Evolutionary conservation across 2,888 invertebrate genomes (phyloP).

Genomic region (Brenthis daphne): DNA sequence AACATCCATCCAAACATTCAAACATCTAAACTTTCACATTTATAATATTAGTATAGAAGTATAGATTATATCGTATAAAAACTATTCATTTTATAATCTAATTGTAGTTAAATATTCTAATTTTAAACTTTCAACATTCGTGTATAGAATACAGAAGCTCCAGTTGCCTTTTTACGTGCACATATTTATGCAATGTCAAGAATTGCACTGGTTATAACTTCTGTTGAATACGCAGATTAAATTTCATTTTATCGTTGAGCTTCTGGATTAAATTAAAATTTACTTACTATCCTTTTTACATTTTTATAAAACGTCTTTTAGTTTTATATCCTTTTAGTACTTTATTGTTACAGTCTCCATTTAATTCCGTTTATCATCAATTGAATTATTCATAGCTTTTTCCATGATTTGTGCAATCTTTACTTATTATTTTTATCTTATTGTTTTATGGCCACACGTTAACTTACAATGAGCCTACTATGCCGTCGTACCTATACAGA

Average conservation of each 20-base stretch:
- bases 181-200: constrained; percentile 16
- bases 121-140: too few species aligned
- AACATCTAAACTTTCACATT: too few species aligned
- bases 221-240: constrained; percentile 17
- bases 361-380: too few species aligned
- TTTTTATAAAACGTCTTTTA: constrained; percentile 5
- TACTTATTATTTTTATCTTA: constrained; percentile 8
- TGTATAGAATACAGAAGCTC: constrained; percentile 2
- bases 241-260: constrained; percentile 19
- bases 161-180: constrained; percentile 1
- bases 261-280: constrained; percentile 23
- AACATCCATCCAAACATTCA: too few species aligned
- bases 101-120: too few species aligned
- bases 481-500: constrained; percentile 34
- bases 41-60: too few species aligned
- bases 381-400: background rate
- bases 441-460: constrained; percentile 9
- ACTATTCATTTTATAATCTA: too few species aligned
- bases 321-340: constrained; percentile 2
- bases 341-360: too few species aligned
- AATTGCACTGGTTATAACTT: constrained; percentile 23
- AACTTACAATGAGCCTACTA: constrained; percentile 11
- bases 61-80: too few species aligned
- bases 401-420: background rate
- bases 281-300: constrained; percentile 1